phyloP scores from a whole-genome alignment of 2,113 vertebrate genomes.

The Ivindomyrus marchei region DNA sequence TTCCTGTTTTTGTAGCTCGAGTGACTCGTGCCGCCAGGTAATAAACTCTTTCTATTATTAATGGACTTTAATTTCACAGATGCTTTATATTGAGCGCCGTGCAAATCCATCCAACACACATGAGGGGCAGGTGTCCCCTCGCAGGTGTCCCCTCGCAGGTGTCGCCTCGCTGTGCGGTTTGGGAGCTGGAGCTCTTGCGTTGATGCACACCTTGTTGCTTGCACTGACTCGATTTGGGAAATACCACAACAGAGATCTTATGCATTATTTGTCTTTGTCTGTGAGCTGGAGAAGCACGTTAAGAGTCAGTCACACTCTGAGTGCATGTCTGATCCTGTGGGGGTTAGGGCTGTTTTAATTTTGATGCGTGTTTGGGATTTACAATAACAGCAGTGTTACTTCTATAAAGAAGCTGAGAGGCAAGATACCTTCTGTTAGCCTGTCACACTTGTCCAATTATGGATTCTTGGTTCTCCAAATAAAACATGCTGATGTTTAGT shows the following conservation, averaged over 20 bases:
- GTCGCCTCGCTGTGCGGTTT: not conserved
- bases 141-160: not conserved
- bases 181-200: not conserved
- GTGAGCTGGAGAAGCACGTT: not conserved
- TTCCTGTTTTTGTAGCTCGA: not conserved
- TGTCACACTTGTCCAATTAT: not conserved
- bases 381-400: not conserved
- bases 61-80: slow-evolving; percentile 45
- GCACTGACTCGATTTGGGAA: not conserved
- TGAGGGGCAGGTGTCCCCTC: not conserved
- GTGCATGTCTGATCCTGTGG: not conserved
- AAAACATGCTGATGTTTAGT: not conserved
- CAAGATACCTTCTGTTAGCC: not conserved
- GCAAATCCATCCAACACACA: slow-evolving; percentile 3
- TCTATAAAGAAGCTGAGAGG: not conserved
- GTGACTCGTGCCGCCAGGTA: slow-evolving; percentile 20
- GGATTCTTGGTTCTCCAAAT: not conserved
- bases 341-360: not conserved
- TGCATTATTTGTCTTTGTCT: not conserved
- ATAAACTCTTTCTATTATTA: slow-evolving; percentile 54
- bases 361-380: not conserved
- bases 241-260: not conserved
- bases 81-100: slow-evolving; percentile 14
- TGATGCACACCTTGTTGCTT: not conserved
- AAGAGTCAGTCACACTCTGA: not conserved